Base-by-base conservation (phyloP, 2,888 invertebrate species). In the Mesodorylaimus sp. region DNA sequence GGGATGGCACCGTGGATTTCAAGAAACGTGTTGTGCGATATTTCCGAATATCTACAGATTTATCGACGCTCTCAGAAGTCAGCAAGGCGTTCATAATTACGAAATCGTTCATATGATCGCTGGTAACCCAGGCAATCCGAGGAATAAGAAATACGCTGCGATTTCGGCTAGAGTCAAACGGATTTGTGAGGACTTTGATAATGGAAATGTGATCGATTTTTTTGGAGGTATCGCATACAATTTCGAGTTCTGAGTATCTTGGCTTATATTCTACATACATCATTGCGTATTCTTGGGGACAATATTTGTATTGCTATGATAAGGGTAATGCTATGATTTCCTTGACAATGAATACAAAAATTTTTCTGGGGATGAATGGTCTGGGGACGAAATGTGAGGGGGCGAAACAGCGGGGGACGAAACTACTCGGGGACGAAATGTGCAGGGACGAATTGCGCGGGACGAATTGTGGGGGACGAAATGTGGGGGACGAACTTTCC, bases 1-100 rank as follows among this genome's bases (percentile, higher is more conserved):
- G 21, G 41, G 41, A 19, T 39, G 41, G 41, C 41, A 39, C 21
- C 10, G 41, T 13, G 41, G 41, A 10, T 39, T 39, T 39, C 41
- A 39, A 39, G 21, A 13, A 16, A 39, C 41, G 7, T 39, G 41
- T 21, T 13, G 41, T 21, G 21, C n/a, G 7, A 7, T 19, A 7
- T 39, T 39, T 39, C 41, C 41, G 7, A 39, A 39, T 21, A 39
- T 39, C 21, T 39, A n/a, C 41, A 13, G 41, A 39, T 39, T 39
- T 21, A 39, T 39, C 41, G 21, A 39, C 21, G 41, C 21, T 7
- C 21, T 39, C 10, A 39, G 21, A 21, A 7, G 21, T 10, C 41
- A 39, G 21, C 41, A 39, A 39, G 41, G n/a, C 7, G 5, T 39
- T 10, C 41, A 39, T 39, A 7, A 39, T 39, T 39, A 16, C 21